phyloP scores from a whole-genome alignment of 2,113 vertebrate species.

The Megaceryle torquata region DNA sequence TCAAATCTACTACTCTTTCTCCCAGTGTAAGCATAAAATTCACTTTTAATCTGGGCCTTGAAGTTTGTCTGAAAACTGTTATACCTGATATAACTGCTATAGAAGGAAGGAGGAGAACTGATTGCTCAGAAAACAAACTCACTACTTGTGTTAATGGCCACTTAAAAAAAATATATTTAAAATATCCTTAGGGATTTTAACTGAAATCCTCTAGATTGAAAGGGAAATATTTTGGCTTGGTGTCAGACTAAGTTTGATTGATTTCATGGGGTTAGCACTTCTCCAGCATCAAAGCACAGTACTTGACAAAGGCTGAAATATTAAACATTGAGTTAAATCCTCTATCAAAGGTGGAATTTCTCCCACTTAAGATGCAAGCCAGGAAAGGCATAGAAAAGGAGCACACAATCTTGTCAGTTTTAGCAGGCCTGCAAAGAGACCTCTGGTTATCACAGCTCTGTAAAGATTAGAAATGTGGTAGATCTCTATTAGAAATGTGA shows the following conservation, averaged over 20 bases:
- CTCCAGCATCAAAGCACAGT: not conserved
- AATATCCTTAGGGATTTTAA: not conserved
- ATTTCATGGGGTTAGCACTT: not conserved
- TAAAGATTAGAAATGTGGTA: not conserved
- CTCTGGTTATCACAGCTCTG: not conserved
- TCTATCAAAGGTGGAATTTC: not conserved
- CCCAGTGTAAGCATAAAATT: not conserved
- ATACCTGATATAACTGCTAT: not conserved
- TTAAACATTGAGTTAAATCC: not conserved
- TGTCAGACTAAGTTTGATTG: not conserved
- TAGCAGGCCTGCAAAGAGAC: not conserved
- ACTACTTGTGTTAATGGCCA: rapidly evolving
- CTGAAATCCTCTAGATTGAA: not conserved
- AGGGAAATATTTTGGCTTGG: not conserved
- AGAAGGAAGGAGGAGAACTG: not conserved
- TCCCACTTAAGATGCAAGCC: not conserved
- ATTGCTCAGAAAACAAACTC: not conserved
- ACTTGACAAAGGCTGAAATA: not conserved
- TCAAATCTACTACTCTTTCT: not conserved
- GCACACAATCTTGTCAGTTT: not conserved
- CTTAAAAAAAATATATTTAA: not conserved
- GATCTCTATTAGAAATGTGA: not conserved
- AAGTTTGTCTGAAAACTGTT: not conserved
- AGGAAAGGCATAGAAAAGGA: not conserved
- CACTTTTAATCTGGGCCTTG: not conserved